phyloP scores from a whole-genome alignment of 2,888 invertebrate species.

The Drosophila lacicola region DNA sequence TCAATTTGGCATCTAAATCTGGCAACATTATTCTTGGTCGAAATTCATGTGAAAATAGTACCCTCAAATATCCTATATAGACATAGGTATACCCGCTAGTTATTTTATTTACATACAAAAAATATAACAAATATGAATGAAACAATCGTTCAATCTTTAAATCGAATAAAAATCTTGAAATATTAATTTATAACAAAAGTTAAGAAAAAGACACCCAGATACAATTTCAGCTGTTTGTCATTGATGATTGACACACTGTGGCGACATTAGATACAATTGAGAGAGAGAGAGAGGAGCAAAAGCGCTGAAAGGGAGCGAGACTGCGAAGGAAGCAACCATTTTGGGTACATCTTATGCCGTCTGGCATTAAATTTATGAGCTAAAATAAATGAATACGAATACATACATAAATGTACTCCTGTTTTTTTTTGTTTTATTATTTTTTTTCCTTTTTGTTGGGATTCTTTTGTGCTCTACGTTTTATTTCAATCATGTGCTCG shows the following conservation, averaged over 20 bases:
- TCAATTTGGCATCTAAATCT: too few relatives aligned
- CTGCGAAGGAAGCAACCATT: constrained; percentile 12
- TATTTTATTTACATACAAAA: too few relatives aligned
- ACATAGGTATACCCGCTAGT: neutral
- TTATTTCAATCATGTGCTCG: constrained; percentile 79
- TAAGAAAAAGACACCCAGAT: neutral
- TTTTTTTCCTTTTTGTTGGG: constrained; percentile 41
- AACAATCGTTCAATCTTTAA: neutral
- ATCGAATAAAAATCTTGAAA: neutral
- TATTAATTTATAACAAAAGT: too few relatives aligned
- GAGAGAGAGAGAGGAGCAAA: neutral
- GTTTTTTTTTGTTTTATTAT: constrained; percentile 18
- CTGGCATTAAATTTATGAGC: constrained; percentile 60
- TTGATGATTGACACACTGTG: constrained; percentile 55
- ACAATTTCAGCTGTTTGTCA: constrained; percentile 5
- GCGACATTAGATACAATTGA: constrained; percentile 24
- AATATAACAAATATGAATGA: too few relatives aligned
- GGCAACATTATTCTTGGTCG: too few relatives aligned
- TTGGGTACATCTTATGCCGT: constrained; percentile 41
- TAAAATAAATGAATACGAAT: constrained; percentile 45
- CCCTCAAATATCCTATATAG: too few relatives aligned
- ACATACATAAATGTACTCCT: constrained; percentile 10
- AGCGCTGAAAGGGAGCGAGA: neutral
- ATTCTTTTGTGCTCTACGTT: constrained; percentile 54
- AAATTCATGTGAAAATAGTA: too few relatives aligned